Evolutionary conservation across 1,140 invertebrate genomes (phyloP).

Genomic region (Drosophila melanica): DNA sequence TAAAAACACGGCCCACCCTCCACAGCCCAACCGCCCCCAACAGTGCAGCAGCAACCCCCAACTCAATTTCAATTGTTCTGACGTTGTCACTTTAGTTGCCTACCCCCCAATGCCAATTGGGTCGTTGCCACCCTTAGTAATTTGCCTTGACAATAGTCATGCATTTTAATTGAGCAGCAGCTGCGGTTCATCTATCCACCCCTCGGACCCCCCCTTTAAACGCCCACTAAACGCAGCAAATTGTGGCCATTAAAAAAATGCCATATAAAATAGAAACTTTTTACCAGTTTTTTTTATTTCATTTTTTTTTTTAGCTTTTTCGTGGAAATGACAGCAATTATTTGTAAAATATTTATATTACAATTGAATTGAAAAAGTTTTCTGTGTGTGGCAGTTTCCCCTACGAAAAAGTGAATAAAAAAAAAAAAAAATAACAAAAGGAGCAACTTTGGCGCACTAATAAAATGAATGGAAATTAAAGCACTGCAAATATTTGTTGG

Average conservation of each 20-base stretch:
- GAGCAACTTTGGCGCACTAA: conserved; percentile 70
- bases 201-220: neutral
- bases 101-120: conserved; percentile 8
- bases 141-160: conserved; percentile 79
- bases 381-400: conserved; percentile 61
- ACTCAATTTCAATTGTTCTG: conserved; percentile 72
- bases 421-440: conserved; percentile 21
- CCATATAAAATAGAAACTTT: conserved; percentile 78
- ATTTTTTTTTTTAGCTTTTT: conserved; percentile 7
- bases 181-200: conserved; percentile 63
- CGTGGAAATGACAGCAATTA: conserved; percentile 62
- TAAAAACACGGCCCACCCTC: conserved; percentile 2
- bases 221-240: conserved; percentile 72
- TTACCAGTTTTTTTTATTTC: conserved; percentile 33
- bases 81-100: conserved; percentile 54
- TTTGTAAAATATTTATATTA: conserved; percentile 82
- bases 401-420: conserved; percentile 15
- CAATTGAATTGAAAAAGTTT: conserved; percentile 83
- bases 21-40: neutral
- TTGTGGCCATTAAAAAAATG: conserved; percentile 76
- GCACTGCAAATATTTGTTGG: conserved; percentile 60
- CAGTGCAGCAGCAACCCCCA: conserved; percentile 26
- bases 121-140: conserved; percentile 51
- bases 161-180: conserved; percentile 81
- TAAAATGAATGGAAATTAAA: conserved; percentile 81